phyloP scores from a whole-genome alignment of 2,113 vertebrate species.

The Machaerirhynchus nigripectus region DNA sequence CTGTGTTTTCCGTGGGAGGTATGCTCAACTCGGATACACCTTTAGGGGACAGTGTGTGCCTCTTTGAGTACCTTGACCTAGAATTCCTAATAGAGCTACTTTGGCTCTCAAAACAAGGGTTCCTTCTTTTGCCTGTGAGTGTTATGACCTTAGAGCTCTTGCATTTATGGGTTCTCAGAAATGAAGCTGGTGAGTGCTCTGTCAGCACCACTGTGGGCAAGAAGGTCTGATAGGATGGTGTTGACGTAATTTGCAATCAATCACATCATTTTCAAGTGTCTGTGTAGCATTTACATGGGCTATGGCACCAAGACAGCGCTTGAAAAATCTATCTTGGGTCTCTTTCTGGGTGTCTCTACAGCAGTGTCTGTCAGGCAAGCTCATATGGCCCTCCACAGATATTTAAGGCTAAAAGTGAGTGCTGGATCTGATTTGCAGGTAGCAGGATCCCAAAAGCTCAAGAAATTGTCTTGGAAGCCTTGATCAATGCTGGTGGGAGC shows the following conservation, averaged over 20 bases:
- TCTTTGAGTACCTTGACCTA: neutral
- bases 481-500: neutral
- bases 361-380: neutral
- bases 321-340: neutral
- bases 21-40: neutral
- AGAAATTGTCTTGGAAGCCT: neutral
- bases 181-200: neutral
- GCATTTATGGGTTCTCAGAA: neutral
- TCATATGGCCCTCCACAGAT: neutral
- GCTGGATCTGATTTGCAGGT: neutral
- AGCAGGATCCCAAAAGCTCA: neutral
- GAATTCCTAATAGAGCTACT: neutral
- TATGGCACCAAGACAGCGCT: neutral
- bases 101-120: neutral
- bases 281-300: neutral
- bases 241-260: neutral
- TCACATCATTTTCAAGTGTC: neutral
- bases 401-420: neutral
- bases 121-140: neutral
- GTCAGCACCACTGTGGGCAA: neutral
- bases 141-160: neutral
- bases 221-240: neutral
- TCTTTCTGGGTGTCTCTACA: neutral
- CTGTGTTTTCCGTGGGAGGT: neutral
- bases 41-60: neutral